Percentiles rank a stretch among this genome's conserved stretches.
Evolutionary conservation across 2,888 invertebrate genomes (phyloP).

Genomic region (Onthophagus sagittarius): DNA sequence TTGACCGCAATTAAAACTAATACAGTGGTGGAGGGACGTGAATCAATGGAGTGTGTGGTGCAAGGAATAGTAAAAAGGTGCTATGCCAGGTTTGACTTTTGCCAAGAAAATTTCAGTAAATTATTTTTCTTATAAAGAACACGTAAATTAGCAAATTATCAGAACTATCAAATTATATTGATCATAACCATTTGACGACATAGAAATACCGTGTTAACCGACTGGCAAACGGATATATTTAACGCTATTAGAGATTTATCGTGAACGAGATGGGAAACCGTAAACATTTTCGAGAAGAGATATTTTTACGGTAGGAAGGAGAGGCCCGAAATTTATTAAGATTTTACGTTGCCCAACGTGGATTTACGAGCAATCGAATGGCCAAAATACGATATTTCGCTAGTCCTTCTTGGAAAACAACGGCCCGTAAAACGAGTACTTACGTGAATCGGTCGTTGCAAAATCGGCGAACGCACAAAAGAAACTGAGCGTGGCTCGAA

Average conservation of each 20-base stretch:
- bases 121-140: too few relatives aligned
- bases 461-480: neutral
- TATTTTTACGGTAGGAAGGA: slow-evolving; percentile 6
- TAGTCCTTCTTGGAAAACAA: neutral
- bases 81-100: neutral
- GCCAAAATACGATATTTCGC: slow-evolving; percentile 2
- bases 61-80: neutral
- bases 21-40: neutral
- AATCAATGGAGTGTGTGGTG: neutral
- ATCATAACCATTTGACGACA: slow-evolving; percentile 5
- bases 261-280: slow-evolving; percentile 1
- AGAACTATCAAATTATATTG: neutral
- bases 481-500: neutral
- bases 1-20: neutral
- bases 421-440: neutral
- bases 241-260: slow-evolving; percentile 10
- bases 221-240: slow-evolving; percentile 6
- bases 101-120: neutral
- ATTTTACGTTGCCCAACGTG: slow-evolving; percentile 2
- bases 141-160: too few relatives aligned
- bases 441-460: neutral
- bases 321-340: slow-evolving; percentile 6
- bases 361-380: slow-evolving; percentile 6
- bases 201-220: slow-evolving; percentile 3
- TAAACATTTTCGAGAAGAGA: slow-evolving; percentile 7